Percentiles rank a stretch among this genome's conserved stretches.
phyloP scores from a whole-genome alignment of 2,797 vertebrate species.

The Pseudochirops cupreus region DNA sequence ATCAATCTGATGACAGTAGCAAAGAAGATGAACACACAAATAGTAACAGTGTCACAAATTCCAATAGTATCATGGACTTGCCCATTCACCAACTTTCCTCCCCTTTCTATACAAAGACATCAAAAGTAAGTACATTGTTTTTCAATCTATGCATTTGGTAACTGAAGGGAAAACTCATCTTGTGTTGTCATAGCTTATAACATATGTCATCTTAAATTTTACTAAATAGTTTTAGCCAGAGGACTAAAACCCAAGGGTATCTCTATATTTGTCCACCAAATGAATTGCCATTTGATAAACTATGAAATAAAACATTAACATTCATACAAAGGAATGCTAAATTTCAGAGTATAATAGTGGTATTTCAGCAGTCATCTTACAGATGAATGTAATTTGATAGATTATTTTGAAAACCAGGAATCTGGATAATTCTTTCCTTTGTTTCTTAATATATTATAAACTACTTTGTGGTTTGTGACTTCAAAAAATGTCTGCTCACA shows the following conservation, averaged over 20 bases:
- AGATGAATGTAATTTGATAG: neutral
- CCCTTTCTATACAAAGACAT: conserved; percentile 89
- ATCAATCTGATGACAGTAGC: conserved; percentile 95
- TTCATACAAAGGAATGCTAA: conserved; percentile 1
- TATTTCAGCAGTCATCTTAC: conserved; percentile 30
- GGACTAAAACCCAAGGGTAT: neutral
- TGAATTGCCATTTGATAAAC: conserved; percentile 25
- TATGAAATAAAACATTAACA: conserved; percentile 43
- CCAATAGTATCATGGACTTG: conserved; percentile 91
- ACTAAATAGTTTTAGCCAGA: neutral
- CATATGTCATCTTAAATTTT: neutral
- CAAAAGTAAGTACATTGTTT: conserved; percentile 91
- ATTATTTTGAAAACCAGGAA: conserved; percentile 43
- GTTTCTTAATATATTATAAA: neutral
- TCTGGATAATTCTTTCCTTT: neutral
- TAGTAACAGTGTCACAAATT: conserved; percentile 93
- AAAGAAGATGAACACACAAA: conserved; percentile 94
- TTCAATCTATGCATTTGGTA: neutral
- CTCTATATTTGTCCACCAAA: neutral
- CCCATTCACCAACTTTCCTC: conserved; percentile 92
- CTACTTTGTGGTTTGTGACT: neutral
- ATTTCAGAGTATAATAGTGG: neutral
- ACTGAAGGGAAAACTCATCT: neutral
- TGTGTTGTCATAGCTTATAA: neutral
- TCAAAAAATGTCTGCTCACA: neutral